These are phyloP conservation scores for Serinus canaria DNA, from an alignment of 2,113 vertebrate genomes.

Conservation along the genomic window DNA sequence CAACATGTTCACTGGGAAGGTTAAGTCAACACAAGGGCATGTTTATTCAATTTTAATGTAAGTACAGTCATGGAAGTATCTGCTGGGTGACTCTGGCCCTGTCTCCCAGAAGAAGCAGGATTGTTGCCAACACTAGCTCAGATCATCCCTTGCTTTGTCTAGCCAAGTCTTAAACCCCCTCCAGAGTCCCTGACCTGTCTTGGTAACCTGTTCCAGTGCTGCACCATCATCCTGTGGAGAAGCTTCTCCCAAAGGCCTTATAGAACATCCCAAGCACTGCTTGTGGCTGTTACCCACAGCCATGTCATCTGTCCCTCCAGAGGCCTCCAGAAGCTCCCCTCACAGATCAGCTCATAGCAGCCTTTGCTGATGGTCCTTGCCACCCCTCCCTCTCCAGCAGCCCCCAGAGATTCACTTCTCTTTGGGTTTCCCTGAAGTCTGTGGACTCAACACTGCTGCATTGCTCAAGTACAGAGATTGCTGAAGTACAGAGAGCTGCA, in stretches of 20 bases:
- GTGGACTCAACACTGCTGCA: neutral
- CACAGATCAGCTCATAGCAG: fast-evolving
- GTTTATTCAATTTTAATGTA: constrained; percentile 26
- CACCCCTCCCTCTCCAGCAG: neutral
- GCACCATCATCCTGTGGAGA: neutral
- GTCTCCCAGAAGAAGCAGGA: neutral
- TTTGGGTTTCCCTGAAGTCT: neutral
- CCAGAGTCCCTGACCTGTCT: neutral
- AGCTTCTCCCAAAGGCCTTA: neutral
- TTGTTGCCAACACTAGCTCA: neutral
- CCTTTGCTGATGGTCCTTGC: neutral
- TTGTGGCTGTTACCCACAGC: neutral
- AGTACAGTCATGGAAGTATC: neutral
- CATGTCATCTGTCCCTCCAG: neutral
- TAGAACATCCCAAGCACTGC: neutral
- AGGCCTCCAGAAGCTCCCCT: neutral
- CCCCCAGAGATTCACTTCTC: neutral
- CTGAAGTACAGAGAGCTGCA: neutral
- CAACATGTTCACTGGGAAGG: neutral
- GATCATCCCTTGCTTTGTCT: neutral
- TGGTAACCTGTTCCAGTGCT: neutral
- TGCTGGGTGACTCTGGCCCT: neutral
- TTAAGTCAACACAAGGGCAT: constrained; percentile 44
- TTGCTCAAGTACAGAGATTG: neutral
- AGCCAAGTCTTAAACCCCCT: neutral